phyloP scores from a whole-genome alignment of 2,113 vertebrate species.

The Benthochromis sp. region DNA sequence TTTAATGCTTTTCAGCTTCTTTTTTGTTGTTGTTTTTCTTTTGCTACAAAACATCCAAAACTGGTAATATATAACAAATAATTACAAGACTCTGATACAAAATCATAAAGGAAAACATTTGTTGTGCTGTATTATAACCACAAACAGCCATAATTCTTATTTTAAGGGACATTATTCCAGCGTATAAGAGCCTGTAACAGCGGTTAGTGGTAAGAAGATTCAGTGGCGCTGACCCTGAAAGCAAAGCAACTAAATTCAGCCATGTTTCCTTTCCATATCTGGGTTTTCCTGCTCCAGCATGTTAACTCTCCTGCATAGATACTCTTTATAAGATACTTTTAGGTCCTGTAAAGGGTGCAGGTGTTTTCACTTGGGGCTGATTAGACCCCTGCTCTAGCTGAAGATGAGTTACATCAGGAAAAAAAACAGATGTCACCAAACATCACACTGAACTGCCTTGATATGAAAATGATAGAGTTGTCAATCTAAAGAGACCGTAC shows the following conservation, averaged over 20 bases:
- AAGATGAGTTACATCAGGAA: background rate
- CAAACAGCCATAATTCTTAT: background rate
- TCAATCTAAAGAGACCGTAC: background rate
- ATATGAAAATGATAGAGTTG: background rate
- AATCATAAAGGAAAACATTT: background rate
- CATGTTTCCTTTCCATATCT: background rate
- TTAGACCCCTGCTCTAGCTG: background rate
- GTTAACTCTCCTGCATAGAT: background rate
- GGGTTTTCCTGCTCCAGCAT: background rate
- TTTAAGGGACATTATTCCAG: background rate
- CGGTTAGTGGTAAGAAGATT: background rate
- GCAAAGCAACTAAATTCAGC: background rate
- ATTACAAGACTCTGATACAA: background rate
- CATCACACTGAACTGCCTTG: background rate
- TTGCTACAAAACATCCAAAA: background rate
- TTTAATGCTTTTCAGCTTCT: background rate
- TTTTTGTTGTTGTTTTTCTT: background rate
- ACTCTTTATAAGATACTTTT: background rate
- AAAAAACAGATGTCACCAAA: background rate
- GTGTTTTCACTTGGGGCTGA: background rate
- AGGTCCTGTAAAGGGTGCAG: background rate
- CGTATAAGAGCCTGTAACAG: too few relatives aligned
- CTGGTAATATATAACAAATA: background rate
- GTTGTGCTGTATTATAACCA: background rate
- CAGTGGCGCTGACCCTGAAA: background rate